Base-by-base conservation (phyloP, 2,888 invertebrate genomes). In the Petrophora chlorosata region DNA sequence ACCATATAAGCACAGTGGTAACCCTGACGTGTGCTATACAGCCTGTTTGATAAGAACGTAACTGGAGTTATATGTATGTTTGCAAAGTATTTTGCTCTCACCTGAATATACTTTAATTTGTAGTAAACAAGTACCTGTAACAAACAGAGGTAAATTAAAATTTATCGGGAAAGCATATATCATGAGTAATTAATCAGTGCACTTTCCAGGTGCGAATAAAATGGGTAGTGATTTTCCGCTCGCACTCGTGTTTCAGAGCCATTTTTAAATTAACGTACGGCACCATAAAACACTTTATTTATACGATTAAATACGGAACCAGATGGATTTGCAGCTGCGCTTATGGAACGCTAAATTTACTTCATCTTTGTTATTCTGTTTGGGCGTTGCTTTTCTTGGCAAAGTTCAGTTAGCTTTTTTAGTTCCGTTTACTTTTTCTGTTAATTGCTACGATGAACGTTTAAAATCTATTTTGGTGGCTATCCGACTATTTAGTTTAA, bases 301-400 rank as follows among this genome's bases (percentile, higher is more conserved):
- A n/a, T 45, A 33, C 48, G 44, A 47, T 50, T 46, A 39, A 50
- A 43, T 51, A 47, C 39, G 39, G 33, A 26, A 48, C 42, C 52
- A 56, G 44, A 42, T 47, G 52, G 39, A 42, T 45, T 39, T 16
- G 47, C 55, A 58, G 47, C 58, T 55, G 46, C 36, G 40, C 15
- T 35, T 29, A 22, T 7, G 4, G 33, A 34, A 10, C 13, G 45
- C 36, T 46, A 53, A 42, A 47, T 38, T 41, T 34, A 34, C 19
- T 32, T 8, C 12, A 7, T 15, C 13, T 47, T 26, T 41, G 23
- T 19, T 41, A 32, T 47, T 16, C 5, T 46, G 28, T 40, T 40
- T 25, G 9, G 10, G 5, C 28, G 22, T 7, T 28, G 29, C 15
- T 46, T 29, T 34, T 38, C 33, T 34, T 42, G 33, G 29, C 13